These are phyloP conservation scores for Mareca strepera DNA, from an alignment of 2,797 vertebrate genomes.

Conservation along the genomic window DNA sequence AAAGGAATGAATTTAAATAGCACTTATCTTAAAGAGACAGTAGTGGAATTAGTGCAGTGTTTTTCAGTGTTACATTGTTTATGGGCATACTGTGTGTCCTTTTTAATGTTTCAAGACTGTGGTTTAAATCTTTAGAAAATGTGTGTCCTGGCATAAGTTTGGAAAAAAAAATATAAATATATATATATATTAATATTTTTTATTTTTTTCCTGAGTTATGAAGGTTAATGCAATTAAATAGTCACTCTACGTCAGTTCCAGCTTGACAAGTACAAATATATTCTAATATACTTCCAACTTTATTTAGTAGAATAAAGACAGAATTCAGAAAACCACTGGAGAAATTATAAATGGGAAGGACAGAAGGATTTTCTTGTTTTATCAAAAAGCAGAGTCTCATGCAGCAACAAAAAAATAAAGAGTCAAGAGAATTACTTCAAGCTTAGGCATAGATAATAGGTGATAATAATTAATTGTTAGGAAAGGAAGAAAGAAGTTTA, in stretches of 20 bases:
- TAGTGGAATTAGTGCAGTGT: not conserved
- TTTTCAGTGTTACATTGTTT: not conserved
- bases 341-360: constrained; percentile 32
- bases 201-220: not conserved
- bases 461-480: constrained; percentile 59
- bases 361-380: constrained; percentile 44
- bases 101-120: not conserved
- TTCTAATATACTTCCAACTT: not conserved
- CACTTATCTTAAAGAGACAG: constrained; percentile 16
- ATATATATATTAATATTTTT: no score
- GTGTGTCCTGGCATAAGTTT: not conserved
- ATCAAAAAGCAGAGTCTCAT: constrained; percentile 19
- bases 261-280: not conserved
- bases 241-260: not conserved
- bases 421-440: constrained; percentile 44
- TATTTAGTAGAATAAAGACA: not conserved
- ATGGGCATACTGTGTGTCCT: not conserved
- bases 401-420: not conserved
- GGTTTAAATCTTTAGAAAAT: not conserved
- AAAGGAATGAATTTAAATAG: constrained; percentile 47
- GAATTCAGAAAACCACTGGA: constrained; percentile 29
- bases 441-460: constrained; percentile 30
- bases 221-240: not conserved
- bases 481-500: not conserved
- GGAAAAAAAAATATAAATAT: not conserved